A percentile compares a stretch with the other conserved stretches of the same genome.
phyloP scores from a whole-genome alignment of 2,888 invertebrate species.

The Macrophya annulata region DNA sequence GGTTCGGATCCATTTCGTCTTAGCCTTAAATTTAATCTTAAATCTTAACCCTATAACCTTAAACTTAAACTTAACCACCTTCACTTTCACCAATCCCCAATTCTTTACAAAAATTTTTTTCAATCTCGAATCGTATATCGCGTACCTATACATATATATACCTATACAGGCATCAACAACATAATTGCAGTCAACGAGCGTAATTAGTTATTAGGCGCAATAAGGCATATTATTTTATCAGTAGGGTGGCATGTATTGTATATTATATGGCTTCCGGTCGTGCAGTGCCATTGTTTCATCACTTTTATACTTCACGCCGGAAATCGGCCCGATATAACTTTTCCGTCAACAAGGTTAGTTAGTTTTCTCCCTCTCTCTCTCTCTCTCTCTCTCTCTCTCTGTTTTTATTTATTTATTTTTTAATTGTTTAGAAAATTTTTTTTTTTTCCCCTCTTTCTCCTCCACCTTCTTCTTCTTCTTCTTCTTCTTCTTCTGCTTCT shows the following conservation, averaged over 20 bases:
- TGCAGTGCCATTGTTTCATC: conserved; percentile 41
- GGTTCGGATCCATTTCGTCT: conserved; percentile 6
- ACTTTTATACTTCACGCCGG: conserved; percentile 43
- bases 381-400: no score
- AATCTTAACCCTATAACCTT: no score
- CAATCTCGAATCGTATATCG: neutral
- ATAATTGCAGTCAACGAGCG: conserved; percentile 4
- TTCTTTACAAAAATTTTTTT: neutral
- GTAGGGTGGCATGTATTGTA: neutral
- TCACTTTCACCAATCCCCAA: neutral
- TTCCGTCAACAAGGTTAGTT: neutral
- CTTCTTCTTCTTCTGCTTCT: neutral
- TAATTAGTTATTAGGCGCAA: neutral
- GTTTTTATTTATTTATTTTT: no score
- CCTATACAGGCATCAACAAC: neutral
- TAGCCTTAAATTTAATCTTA: neutral
- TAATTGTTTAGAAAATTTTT: no score
- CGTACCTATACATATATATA: neutral
- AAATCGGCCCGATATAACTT: neutral
- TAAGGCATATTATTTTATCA: neutral
- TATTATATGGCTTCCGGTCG: neutral
- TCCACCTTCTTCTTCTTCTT: no score
- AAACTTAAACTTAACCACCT: neutral
- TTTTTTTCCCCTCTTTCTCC: neutral
- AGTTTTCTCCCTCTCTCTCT: neutral